Percentiles rank a stretch among this genome's conserved stretches.
Evolutionary conservation across 1,140 invertebrate species (phyloP).

Genomic region (Sycophila sp.): DNA sequence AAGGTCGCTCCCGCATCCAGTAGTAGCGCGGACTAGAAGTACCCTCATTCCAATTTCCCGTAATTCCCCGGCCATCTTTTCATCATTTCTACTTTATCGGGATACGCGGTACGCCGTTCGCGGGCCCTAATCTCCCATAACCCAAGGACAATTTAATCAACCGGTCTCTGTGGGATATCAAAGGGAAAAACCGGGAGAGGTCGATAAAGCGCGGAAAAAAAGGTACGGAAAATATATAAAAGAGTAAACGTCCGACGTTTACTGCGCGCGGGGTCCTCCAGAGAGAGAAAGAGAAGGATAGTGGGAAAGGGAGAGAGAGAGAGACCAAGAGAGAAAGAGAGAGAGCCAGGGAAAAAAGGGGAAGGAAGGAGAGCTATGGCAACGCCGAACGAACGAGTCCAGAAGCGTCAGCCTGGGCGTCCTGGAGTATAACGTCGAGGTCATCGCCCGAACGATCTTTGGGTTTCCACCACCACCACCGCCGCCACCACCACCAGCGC

Average conservation of each 20-base stretch:
- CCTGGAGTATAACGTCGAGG: slow-evolving; percentile 47
- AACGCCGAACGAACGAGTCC: slow-evolving; percentile 34
- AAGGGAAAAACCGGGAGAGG: background rate
- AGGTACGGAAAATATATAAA: slow-evolving; percentile 19
- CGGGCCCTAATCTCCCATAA: background rate
- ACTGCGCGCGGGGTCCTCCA: background rate
- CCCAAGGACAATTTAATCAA: background rate
- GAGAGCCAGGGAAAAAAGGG: background rate
- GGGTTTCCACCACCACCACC: slow-evolving; percentile 51
- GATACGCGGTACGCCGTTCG: too few relatives aligned
- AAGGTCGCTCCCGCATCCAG: too few relatives aligned
- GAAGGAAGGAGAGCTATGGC: slow-evolving; percentile 28
- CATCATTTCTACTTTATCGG: too few relatives aligned
- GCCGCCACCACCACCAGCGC: slow-evolving; percentile 45
- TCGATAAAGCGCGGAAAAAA: slow-evolving; percentile 18
- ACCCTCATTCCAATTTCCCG: too few relatives aligned
- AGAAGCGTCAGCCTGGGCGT: slow-evolving; percentile 41
- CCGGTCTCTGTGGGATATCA: background rate
- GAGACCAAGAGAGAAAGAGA: background rate
- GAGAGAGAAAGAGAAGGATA: background rate
- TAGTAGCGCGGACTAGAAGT: too few relatives aligned
- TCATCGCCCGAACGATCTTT: slow-evolving; percentile 63
- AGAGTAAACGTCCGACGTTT: slow-evolving; percentile 23
- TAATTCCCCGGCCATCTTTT: too few relatives aligned
- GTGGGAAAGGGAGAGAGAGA: background rate